Base-by-base conservation (phyloP, 2,113 vertebrate species). In the Phaethornis superciliosus region DNA sequence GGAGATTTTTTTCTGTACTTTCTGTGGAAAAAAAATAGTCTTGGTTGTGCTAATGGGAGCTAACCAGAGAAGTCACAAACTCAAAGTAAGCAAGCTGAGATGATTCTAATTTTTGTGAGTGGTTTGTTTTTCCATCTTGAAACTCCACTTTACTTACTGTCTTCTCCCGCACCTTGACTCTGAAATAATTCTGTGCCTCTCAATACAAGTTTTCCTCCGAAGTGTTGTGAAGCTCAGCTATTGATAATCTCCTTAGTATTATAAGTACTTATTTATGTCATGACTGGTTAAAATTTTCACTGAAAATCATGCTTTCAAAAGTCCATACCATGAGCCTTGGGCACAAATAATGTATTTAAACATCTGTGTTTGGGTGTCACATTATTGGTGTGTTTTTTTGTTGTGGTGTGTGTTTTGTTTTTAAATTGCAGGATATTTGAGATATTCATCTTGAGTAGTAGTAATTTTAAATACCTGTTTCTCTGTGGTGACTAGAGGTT, bases 361-460 rank as follows among this genome's bases (percentile, higher is more conserved):
- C 30, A 33, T 14, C 20, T 32, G 6, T 0, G 4, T 5, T 7
- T 55, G 5, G 20, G 6, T 11, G 32, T 0, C 1, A 8, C 49
- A 11, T 23, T 76, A 67, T 30, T 21, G 12, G 2, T 47, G 20
- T 56, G 32, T 14, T 8, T 1, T 35, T 62, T 23, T 17, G 7
- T 1, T n/a, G 46, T 51, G 21, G 22, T 49, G 21, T 49, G 47
- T 21, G 21, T 8, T 12, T 24, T 62, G 5, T 9, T 70, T 71
- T 75, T 40, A 33, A 81, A 13, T 28, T 22, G 3, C 46, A 33
- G 18, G 9, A 10, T 75, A 6, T 47, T 15, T 0, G 9, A 44
- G n/a, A 40, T 10, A 26, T 84, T 81, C 15, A 52, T 14, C 17
- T 37, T 12, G 7, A 81, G 6, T 5, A 51, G 28, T 14, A 64